Evolutionary conservation across 2,113 vertebrate genomes (phyloP), one percentile per base, ranked within the genome.

Genomic region (Peromyscus californicus): DNA sequence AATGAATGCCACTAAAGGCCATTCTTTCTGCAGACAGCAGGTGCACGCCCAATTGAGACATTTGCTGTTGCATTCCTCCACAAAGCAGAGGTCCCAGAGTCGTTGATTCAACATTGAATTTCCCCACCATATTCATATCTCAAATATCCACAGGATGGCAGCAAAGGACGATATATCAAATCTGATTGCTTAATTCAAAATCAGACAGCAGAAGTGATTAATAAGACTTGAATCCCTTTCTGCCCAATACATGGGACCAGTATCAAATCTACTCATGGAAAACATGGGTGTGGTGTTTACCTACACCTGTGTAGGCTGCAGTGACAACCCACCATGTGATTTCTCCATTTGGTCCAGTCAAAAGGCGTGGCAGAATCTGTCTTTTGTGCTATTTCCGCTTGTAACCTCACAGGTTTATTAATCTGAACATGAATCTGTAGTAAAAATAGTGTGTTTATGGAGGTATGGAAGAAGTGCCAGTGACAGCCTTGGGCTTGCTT

Each of bases 131-230:
- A 57, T 59, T 97, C 86, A 89, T 97, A 96, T 97, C 2, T 67
- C 75, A 63, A 0, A 0, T 2, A 70, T 76, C 98, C 99, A 98
- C 98, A 96, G 2, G 98, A 97, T 98, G 99, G 98, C 99, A 98
- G 98, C 97, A 98, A 72, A 98, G 96, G 89, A 97, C 33, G 89
- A 51, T 93, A 96, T 98, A 98, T 93, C 54, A 96, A 90, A 95
- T 92, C 21, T 9, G 92, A 63, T 9, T 70, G 65, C 54, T 74
- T 5, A 86, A 69, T 76, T 95, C 89, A 96, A 89, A 96, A 85
- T 78, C 59, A 67, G 31, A 12, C 51, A n/a, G 24, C 51, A 86
- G 42, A 70, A 19, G 31, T 92, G 72, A 95, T 91, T 95, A 57
- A 97, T 97, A 93, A 75, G 82, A 24, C 12, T 75, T 61, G 89